phyloP scores from a whole-genome alignment of 2,797 vertebrate species.

The Brachyalestes nurse region DNA sequence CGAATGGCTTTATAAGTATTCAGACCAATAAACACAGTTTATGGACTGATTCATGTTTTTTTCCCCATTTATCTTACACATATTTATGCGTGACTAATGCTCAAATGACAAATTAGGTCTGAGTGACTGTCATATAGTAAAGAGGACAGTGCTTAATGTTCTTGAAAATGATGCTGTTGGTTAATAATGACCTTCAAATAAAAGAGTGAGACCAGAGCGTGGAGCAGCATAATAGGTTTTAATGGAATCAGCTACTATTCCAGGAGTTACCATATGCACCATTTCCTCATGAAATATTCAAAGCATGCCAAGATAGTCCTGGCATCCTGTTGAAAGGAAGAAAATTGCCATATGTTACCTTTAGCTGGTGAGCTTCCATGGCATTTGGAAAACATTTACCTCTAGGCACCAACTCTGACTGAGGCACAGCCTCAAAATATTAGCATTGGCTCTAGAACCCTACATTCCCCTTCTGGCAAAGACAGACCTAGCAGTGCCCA shows the following conservation, averaged over 20 bases:
- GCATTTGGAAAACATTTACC: constrained; percentile 34
- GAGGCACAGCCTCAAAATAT: constrained; percentile 52
- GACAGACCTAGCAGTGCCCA: constrained; percentile 32
- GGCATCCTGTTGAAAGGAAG: constrained; percentile 1
- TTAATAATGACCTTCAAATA: neutral
- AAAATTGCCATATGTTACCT: constrained; percentile 28
- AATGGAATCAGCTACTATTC: neutral
- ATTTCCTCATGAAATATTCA: neutral
- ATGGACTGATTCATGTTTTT: neutral
- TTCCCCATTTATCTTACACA: neutral
- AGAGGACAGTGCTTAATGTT: neutral
- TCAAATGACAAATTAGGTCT: constrained; percentile 18
- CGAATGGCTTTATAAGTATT: neutral
- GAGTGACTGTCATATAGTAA: neutral
- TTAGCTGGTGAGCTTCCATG: constrained; percentile 14
- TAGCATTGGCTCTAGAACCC: constrained; percentile 49
- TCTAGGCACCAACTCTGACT: constrained; percentile 28
- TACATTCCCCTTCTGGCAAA: constrained; percentile 13
- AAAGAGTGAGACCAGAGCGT: neutral
- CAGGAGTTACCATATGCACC: constrained; percentile 2
- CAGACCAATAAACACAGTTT: neutral
- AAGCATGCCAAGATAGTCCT: neutral
- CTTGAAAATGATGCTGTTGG: constrained; percentile 16
- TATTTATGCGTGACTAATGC: neutral
- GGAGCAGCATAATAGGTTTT: neutral